Evolutionary conservation across 2,113 vertebrate genomes (phyloP), one percentile per base, ranked within the genome.

Genomic region (Bungarus multicinctus): DNA sequence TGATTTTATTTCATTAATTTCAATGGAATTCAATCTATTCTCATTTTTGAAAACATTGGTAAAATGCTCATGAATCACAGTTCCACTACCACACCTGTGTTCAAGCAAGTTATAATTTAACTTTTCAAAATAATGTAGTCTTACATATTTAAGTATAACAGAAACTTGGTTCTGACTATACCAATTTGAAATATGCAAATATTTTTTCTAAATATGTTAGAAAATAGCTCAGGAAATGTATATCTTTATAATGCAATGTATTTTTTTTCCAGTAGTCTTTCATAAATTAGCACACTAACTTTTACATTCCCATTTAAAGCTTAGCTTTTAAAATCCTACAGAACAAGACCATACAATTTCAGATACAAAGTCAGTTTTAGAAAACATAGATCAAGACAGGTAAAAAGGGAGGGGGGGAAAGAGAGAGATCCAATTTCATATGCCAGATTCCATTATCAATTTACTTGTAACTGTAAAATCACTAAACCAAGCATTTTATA

Each of bases 241-340:
- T 39, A 20, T 81, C 18, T 95, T 95, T 91, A 95, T 92, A 89
- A 89, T 16, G 88, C 53, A 11, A 87, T 92, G 57, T 34, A 81
- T 81, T 81, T 22, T 93, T 43, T 92, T 64, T 53, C n/a, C 47
- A 91, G 16, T 39, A 91, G 23, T 87, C 45, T 47, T 91, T 91
- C 91, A 90, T 91, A 94, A 90, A 94, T 27, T 91, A 87, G 45
- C 23, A 43, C 27, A 88, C 34, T 39, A 43, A 87, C 88, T 93
- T 94, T 91, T 74, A 91, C 64, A 43, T 43, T 86, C 11, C 87
- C 5, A 88, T 34, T 93, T 87, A 88, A 87, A 92, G 94, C 92
- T 93, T 11, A 10, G 11, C 88, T 93, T 91, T 91, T 93, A 92
- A 91, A 25, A 95, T 91, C 94, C 96, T 53, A 89, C 93, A 91